Evolutionary conservation across 2,113 vertebrate genomes (phyloP), one percentile per base, ranked within the genome.

Genomic region (Larimichthys polyactis): DNA sequence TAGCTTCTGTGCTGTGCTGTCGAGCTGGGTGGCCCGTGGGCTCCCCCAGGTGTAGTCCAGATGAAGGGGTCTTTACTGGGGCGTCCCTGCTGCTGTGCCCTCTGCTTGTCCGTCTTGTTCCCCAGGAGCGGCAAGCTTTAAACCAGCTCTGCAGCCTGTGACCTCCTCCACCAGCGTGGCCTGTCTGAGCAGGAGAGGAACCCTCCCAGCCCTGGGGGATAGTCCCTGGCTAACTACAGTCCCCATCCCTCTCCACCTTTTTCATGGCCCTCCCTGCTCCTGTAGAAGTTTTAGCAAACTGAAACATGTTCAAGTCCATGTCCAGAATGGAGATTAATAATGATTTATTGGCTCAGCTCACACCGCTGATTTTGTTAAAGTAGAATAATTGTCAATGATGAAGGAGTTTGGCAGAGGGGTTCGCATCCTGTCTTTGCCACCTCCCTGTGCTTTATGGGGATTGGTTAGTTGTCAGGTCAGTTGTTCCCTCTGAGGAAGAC

Each of bases 31-130:
- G 90, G 90, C 90, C 91, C 44, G 16, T 85, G 75, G 91, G 82
- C 89, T 93, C 87, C 93, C 94, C 84, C 91, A 94, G 94, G 94
- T 94, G 85, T 87, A 89, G 92, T 94, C 92, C 91, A 94, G 89
- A 94, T 94, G 92, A 94, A 94, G 90, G 89, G 90, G 89, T 90
- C 91, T 91, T 93, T 92, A 92, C 90, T 44, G 82, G 79, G 81
- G 66, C 36, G 82, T 91, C 90, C 90, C 89, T 71, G 62, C 78
- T 89, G 90, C 74, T 74, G 71, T 77, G 89, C 84, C 81, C 91
- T 93, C 62, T 87, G 89, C 88, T 89, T 88, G 90, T 92, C 87
- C 60, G 65, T 82, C 84, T 89, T 84, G 86, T 83, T 91, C 83
- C 86, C 84, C 40, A 65, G 75, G 90, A 94, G 90, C 81, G 11